Evolutionary conservation across 2,797 vertebrate species (phyloP), one percentile per base, ranked within the genome.

Genomic region (Brachymystax lenok): DNA sequence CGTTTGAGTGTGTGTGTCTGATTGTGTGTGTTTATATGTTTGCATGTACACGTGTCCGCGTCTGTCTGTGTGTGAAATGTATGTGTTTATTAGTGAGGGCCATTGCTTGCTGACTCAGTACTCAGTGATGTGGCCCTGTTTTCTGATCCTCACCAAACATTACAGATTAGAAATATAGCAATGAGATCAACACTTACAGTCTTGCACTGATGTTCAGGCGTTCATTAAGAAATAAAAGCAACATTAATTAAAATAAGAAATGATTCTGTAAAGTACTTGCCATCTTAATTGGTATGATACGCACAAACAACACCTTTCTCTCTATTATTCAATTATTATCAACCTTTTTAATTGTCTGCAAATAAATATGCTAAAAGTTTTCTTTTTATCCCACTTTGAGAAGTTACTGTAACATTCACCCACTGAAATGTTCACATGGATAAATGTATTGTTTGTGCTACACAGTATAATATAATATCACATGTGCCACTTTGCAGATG

Each of bases 41-140:
- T 35, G 67, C 16, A 30, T 69, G 17, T 17, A 5, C 10, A 24
- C 5, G 35, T 70, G 68, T 70, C 33, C 13, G 14, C 33, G 76
- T 75, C 63, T 71, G 10, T 24, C 67, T 61, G 27, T 75, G 71
- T 28, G n/a, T 17, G 30, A 13, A 52, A 13, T 24, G 52, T 28
- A 6, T 76, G 68, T 76, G 69, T 77, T 83, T 82, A 84, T 78
- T 54, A 73, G 71, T 70, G 6, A 35, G 71, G 68, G 74, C 66
- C 54, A 8, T 2, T 76, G 71, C 74, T 30, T 73, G 83, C 82
- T 81, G 84, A 87, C 73, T 87, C 87, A 87, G 83, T 77, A 79
- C 67, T 51, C 74, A n/a, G n/a, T 66, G 64, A 35, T 14, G 64
- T 52, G 27, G 30, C 68, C 50, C 14, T 17, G 7, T 59, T 75